phyloP scores from a whole-genome alignment of 2,797 vertebrate genomes.

The Rhabdophis nuchalis region DNA sequence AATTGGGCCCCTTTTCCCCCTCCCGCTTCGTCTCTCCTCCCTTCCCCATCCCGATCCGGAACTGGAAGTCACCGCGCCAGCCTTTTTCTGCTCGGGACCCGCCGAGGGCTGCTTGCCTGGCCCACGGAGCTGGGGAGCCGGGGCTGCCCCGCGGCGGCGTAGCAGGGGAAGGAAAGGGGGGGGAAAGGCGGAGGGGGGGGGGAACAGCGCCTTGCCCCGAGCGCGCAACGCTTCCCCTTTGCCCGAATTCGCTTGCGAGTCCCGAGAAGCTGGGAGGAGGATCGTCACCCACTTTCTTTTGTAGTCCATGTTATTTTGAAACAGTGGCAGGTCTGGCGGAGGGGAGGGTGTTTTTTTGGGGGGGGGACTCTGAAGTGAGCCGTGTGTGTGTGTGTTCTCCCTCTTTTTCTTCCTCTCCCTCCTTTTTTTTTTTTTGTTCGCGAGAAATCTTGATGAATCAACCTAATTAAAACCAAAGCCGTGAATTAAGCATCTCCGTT shows the following conservation, averaged over 20 bases:
- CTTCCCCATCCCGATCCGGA: constrained; percentile 35
- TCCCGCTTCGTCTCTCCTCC: background rate
- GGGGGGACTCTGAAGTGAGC: constrained; percentile 56
- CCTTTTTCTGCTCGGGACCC: constrained; percentile 43
- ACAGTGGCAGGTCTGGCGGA: constrained; percentile 69
- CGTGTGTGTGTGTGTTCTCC: background rate
- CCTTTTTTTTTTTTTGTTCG: constrained; percentile 64
- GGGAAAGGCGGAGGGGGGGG: background rate
- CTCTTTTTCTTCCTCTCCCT: constrained; percentile 11
- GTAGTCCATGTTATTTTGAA: constrained; percentile 62
- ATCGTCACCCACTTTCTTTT: constrained; percentile 42
- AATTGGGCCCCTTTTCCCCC: background rate
- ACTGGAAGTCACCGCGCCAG: constrained; percentile 61
- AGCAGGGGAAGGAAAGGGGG: constrained; percentile 59
- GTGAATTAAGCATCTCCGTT: constrained; percentile 79
- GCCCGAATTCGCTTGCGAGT: constrained; percentile 47
- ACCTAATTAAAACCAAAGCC: constrained; percentile 78
- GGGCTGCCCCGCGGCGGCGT: constrained; percentile 60
- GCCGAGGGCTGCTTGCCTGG: constrained; percentile 28
- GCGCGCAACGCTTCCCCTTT: constrained; percentile 9
- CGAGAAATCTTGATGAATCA: constrained; percentile 75
- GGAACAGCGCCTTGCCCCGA: constrained; percentile 2
- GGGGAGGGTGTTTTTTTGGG: background rate
- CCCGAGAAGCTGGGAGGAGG: constrained; percentile 5
- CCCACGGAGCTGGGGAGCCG: constrained; percentile 50